Conservation (phyloP, 2,113 vertebrate genomes). For the Perca flavescens region DNA sequence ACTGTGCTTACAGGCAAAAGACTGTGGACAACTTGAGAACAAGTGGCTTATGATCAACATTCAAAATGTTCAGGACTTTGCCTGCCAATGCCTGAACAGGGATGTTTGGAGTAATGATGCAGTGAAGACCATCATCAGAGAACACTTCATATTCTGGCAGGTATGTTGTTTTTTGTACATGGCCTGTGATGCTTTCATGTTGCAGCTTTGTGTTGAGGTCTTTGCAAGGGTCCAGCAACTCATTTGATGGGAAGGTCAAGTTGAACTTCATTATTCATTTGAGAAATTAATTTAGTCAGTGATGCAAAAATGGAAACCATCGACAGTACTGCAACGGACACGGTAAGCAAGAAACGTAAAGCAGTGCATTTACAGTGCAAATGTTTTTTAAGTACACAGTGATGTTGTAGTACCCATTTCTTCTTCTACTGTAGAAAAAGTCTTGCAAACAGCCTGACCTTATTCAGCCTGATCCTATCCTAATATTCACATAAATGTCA, state of each 20-base stretch:
- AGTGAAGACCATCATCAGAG: conserved; percentile 95
- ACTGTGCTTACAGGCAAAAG: conserved; percentile 89
- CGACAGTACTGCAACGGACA: not conserved
- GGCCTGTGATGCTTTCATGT: not conserved
- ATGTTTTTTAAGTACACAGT: not conserved
- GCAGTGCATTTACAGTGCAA: not conserved
- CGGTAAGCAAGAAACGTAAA: not conserved
- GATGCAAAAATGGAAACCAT: not conserved
- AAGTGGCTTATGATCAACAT: conserved; percentile 99
- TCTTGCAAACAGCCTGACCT: not conserved
- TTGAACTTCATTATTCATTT: not conserved
- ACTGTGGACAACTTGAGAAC: conserved; percentile 97
- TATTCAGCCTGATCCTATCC: not conserved
- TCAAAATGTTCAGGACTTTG: conserved; percentile 98
- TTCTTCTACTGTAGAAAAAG: not conserved
- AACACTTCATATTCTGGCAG: conserved; percentile 99
- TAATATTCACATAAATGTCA: not conserved
- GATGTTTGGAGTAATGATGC: conserved; percentile 99
- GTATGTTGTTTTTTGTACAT: conserved; percentile 68
- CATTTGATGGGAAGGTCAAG: not conserved
- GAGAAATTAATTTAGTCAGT: not conserved
- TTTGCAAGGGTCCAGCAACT: not conserved
- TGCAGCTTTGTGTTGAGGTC: not conserved
- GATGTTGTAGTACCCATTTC: not conserved
- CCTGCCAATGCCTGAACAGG: conserved; percentile 97